Conservation (phyloP, 2,113 vertebrate genomes). For the Paedocypris sp. region DNA sequence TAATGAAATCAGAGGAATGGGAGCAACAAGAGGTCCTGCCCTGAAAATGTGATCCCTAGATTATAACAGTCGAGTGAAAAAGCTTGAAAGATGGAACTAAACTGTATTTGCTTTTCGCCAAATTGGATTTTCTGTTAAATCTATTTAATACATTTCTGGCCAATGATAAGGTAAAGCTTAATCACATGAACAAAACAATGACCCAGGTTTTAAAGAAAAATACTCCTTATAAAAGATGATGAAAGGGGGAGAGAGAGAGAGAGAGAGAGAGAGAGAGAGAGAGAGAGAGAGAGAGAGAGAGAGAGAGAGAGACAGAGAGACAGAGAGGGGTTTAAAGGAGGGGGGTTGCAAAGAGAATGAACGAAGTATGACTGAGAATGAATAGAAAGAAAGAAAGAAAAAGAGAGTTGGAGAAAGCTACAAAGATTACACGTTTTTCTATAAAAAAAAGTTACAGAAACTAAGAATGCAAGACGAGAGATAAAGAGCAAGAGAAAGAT, state of each 20-base stretch:
- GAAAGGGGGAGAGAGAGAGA: background rate
- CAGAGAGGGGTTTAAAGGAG: background rate
- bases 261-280: background rate
- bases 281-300: background rate
- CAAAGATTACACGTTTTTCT: too few species aligned
- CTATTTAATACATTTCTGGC: too few species aligned
- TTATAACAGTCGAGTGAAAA: conserved; percentile 38
- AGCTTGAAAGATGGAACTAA: conserved; percentile 38
- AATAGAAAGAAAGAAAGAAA: background rate
- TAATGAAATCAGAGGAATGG: conserved; percentile 35
- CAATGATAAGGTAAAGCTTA: too few species aligned
- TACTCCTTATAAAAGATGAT: too few species aligned
- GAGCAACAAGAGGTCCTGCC: background rate
- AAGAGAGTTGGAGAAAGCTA: background rate
- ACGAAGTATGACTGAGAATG: too few species aligned
- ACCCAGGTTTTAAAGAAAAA: too few species aligned
- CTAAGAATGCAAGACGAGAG: too few species aligned
- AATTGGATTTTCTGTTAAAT: conserved; percentile 45
- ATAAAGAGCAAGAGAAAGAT: background rate
- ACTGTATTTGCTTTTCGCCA: conserved; percentile 37
- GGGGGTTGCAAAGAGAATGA: too few species aligned
- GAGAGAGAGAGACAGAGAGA: background rate
- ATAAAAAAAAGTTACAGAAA: too few species aligned
- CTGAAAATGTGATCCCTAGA: conserved; percentile 19
- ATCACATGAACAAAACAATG: too few species aligned